Percentiles rank a stretch among this genome's conserved stretches.
phyloP scores from a whole-genome alignment of 35 echinoderm and acorn worm genomes.

The Apostichopus japonicus region DNA sequence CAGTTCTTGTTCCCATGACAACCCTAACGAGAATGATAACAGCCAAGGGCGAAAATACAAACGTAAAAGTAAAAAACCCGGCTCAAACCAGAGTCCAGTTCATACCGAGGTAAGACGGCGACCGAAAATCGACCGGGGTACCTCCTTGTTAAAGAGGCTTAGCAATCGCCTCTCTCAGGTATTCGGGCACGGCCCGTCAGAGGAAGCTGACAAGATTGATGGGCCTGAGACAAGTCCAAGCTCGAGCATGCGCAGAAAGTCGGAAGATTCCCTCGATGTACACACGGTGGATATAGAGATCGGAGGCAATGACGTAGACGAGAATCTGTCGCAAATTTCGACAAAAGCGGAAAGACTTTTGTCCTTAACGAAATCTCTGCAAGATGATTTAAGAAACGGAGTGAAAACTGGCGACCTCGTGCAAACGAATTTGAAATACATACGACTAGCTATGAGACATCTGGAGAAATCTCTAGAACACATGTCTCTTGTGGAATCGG shows the following conservation, averaged over 20 bases:
- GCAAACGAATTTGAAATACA: constrained; percentile 42
- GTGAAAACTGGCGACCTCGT: constrained; percentile 18
- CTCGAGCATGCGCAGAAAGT: not conserved
- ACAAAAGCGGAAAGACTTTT: constrained; percentile 26
- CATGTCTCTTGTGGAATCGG: constrained; percentile 2
- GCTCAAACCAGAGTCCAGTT: constrained; percentile 16
- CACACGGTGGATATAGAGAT: not conserved
- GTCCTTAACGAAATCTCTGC: constrained; percentile 11
- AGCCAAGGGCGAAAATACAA: not conserved
- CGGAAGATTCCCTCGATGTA: constrained; percentile 28
- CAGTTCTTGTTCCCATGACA: constrained; percentile 49
- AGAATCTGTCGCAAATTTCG: constrained; percentile 18
- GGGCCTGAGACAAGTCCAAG: constrained; percentile 5
- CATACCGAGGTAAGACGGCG: constrained; percentile 41
- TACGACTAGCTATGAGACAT: constrained; percentile 38
- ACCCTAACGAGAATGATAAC: constrained; percentile 26
- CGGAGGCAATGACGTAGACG: not conserved
- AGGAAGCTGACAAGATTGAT: not conserved
- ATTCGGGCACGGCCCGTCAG: constrained; percentile 25
- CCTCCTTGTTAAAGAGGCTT: constrained; percentile 45
- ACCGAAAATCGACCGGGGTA: constrained; percentile 22
- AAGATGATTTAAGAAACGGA: constrained; percentile 41
- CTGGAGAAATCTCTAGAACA: constrained; percentile 20
- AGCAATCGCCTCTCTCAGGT: constrained; percentile 48
- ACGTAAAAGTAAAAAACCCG: constrained; percentile 31